Evolutionary conservation across 2,888 invertebrate species (phyloP).

Genomic region (Cheilosia vernalis): DNA sequence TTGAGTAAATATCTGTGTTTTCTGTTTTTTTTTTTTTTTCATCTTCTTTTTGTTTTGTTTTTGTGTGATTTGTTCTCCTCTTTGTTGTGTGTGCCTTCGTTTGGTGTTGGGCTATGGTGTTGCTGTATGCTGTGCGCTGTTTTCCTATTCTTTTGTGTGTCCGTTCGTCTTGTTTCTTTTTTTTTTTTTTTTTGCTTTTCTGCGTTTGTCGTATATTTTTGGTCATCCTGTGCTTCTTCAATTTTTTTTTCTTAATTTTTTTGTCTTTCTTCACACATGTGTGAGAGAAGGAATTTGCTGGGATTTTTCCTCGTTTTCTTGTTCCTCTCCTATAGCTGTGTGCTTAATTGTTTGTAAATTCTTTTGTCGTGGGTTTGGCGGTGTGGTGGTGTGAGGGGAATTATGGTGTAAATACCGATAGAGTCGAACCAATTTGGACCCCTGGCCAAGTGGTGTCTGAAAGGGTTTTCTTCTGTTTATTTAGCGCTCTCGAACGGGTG

Average conservation of each 20-base stretch:
- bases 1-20: constrained; percentile 81
- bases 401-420: constrained; percentile 47
- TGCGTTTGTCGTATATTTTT: constrained; percentile 29
- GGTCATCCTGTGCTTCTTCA: constrained; percentile 33
- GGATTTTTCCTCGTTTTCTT: constrained; percentile 73
- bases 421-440: constrained; percentile 23
- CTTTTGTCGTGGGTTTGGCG: constrained; percentile 59
- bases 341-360: constrained; percentile 82
- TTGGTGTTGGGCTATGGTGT: constrained; percentile 68
- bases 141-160: constrained; percentile 63
- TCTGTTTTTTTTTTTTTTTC: constrained; percentile 47
- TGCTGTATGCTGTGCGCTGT: constrained; percentile 68
- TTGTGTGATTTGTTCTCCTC: constrained; percentile 27
- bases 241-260: not conserved
- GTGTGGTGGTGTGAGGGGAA: not conserved
- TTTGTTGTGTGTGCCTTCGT: constrained; percentile 58
- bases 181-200: not conserved
- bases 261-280: constrained; percentile 57
- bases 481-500: not conserved
- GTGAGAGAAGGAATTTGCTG: constrained; percentile 50
- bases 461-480: not conserved
- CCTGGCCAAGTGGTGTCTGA: constrained; percentile 35
- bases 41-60: too few relatives aligned
- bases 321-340: constrained; percentile 76
- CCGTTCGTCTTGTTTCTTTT: constrained; percentile 47